A percentile compares a stretch with the other conserved stretches of the same genome.
Conservation (phyloP, 2,113 vertebrate genomes). For the Anseranas semipalmata region DNA sequence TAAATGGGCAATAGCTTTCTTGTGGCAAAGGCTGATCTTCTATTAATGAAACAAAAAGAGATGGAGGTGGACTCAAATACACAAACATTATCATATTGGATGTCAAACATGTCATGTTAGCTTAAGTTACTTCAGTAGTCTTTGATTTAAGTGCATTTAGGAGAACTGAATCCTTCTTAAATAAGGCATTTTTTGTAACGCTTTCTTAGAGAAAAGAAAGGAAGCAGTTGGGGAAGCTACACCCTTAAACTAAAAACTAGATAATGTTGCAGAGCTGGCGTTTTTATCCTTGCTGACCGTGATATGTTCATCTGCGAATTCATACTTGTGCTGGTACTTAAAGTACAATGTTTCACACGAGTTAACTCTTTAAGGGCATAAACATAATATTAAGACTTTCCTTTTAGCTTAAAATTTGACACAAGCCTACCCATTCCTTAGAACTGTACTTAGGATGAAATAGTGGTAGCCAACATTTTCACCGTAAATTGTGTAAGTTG, state of each 20-base stretch:
- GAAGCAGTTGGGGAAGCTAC: constrained; percentile 44
- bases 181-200: background rate
- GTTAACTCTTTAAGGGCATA: background rate
- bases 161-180: background rate
- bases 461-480: background rate
- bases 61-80: background rate
- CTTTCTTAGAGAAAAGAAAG: constrained; percentile 23
- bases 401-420: background rate
- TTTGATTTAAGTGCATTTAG: background rate
- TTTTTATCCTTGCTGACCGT: background rate
- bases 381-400: background rate
- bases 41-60: background rate
- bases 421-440: background rate
- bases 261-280: background rate
- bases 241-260: constrained; percentile 32
- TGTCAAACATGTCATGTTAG: background rate
- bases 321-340: background rate
- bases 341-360: background rate
- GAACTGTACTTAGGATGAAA: background rate
- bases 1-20: background rate
- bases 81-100: background rate
- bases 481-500: background rate
- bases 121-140: background rate
- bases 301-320: background rate
- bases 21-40: background rate